Evolutionary conservation across 2,888 invertebrate species (phyloP).

Genomic region (Acanthosepion lycidas): DNA sequence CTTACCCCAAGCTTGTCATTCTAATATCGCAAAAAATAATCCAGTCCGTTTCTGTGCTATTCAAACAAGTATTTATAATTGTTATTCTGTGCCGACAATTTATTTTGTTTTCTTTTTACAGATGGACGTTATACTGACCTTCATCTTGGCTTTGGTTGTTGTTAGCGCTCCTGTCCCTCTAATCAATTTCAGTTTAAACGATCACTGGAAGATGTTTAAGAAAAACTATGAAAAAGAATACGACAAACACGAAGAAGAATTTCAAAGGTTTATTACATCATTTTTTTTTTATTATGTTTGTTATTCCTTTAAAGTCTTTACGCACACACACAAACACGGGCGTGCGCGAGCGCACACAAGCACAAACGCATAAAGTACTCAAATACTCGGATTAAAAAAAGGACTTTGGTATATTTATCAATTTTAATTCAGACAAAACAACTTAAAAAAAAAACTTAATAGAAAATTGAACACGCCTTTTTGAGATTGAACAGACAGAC

Average conservation of each 20-base stretch:
- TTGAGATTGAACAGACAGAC: too few relatives aligned
- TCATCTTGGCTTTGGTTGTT: not conserved
- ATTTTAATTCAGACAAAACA: too few relatives aligned
- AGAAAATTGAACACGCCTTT: too few relatives aligned
- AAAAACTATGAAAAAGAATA: not conserved
- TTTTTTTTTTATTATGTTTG: not conserved
- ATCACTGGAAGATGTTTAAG: not conserved
- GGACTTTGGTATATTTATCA: too few relatives aligned
- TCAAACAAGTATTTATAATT: too few relatives aligned
- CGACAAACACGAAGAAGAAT: not conserved
- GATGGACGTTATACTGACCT: not conserved
- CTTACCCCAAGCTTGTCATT: too few relatives aligned
- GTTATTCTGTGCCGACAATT: too few relatives aligned
- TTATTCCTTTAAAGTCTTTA: not conserved
- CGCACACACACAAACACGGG: not conserved
- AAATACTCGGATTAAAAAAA: too few relatives aligned
- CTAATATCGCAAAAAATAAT: too few relatives aligned
- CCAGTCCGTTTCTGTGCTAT: too few relatives aligned
- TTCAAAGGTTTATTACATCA: not conserved
- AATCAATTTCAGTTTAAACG: not conserved
- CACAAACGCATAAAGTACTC: not conserved
- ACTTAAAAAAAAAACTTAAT: too few relatives aligned
- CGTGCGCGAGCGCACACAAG: not conserved
- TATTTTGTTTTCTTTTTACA: not conserved
- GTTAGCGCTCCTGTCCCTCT: not conserved